These are phyloP conservation scores for Cylindroiulus punctatus DNA, from an alignment of 2,888 invertebrate species.

Conservation along the genomic window DNA sequence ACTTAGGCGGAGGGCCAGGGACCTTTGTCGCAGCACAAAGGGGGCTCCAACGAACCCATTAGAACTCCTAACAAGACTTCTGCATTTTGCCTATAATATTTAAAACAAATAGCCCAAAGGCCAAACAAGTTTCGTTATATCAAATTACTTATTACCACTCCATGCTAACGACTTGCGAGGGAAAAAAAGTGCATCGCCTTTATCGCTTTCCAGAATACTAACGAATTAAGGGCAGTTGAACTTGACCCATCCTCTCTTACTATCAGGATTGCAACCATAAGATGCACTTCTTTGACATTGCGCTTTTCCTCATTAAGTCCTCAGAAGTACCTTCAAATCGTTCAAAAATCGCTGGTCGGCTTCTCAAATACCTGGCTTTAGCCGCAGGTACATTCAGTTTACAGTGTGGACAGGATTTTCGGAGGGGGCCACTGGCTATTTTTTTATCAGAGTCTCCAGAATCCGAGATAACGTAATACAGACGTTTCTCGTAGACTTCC, in stretches of 20 bases:
- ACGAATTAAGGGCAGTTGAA: conserved; percentile 28
- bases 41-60: conserved; percentile 42
- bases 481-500: background rate
- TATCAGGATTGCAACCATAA: background rate
- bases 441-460: background rate
- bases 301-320: conserved; percentile 24
- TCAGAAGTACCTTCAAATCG: background rate
- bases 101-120: conserved; percentile 42
- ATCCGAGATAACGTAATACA: background rate
- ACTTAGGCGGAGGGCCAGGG: conserved; percentile 28
- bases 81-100: conserved; percentile 31
- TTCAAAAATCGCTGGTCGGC: background rate
- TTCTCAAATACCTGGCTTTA: conserved; percentile 11
- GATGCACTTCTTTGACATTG: conserved; percentile 7
- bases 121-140: conserved; percentile 33
- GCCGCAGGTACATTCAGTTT: background rate
- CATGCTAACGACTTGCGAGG: background rate
- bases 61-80: conserved; percentile 29
- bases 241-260: conserved; percentile 28
- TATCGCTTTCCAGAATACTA: conserved; percentile 31
- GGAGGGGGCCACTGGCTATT: background rate
- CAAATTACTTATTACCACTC: conserved; percentile 42
- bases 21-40: background rate
- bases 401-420: background rate
- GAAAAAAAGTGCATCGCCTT: background rate